These are phyloP conservation scores for Nomada goodeniana DNA, from an alignment of 2,888 invertebrate species.

Conservation along the genomic window DNA sequence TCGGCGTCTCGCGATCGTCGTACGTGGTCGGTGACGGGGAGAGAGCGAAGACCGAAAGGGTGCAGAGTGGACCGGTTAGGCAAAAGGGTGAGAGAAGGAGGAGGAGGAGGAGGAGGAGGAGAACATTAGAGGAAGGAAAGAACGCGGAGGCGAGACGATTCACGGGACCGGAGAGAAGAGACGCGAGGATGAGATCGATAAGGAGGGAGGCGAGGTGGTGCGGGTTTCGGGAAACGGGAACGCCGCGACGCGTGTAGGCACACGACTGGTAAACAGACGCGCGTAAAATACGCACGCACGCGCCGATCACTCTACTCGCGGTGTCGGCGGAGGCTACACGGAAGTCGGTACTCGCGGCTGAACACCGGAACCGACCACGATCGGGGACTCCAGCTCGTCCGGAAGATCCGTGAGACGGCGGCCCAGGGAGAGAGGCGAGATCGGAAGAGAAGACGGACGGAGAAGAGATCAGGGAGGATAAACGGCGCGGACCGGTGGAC, in stretches of 20 bases:
- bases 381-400: conserved; percentile 33
- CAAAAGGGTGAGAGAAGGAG: neutral
- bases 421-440: conserved; percentile 59
- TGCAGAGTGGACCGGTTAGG: neutral
- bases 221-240: conserved; percentile 73
- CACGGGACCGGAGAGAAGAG: conserved; percentile 61
- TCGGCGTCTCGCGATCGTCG: neutral
- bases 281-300: conserved; percentile 50
- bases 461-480: conserved; percentile 17
- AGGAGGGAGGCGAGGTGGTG: conserved; percentile 66
- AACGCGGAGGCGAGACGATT: conserved; percentile 30
- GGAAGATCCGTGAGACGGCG: conserved; percentile 40
- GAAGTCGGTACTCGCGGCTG: conserved; percentile 25
- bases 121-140: neutral
- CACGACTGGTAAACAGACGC: conserved; percentile 54
- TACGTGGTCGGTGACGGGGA: conserved; percentile 23
- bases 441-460: conserved; percentile 17
- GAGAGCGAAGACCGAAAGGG: conserved; percentile 1
- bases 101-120: neutral
- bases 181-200: conserved; percentile 77
- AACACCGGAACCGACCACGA: conserved; percentile 41
- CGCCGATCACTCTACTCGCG: conserved; percentile 28
- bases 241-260: conserved; percentile 62
- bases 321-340: conserved; percentile 6
- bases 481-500: conserved; percentile 5